Evolutionary conservation across 2,888 invertebrate species (phyloP).

Genomic region (Eupeodes latifasciatus): DNA sequence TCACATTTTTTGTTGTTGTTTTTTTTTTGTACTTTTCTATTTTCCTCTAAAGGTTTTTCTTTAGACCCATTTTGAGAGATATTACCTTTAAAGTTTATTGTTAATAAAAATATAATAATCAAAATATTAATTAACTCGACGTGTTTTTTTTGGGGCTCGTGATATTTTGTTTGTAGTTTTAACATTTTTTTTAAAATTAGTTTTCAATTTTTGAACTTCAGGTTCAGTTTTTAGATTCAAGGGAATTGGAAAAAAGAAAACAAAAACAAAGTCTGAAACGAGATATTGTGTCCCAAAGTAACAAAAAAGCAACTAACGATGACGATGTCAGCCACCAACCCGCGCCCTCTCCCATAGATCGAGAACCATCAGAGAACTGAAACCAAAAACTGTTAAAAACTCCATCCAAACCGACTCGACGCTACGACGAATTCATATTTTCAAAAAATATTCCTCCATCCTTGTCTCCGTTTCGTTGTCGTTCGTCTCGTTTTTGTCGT

Average conservation of each 20-base stretch:
- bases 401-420: constrained; percentile 31
- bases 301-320: constrained; percentile 36
- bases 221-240: neutral
- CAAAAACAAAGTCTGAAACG: neutral
- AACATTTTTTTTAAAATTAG: neutral
- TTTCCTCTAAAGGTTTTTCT: constrained; percentile 8
- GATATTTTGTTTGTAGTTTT: too few relatives aligned
- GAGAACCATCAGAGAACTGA: constrained; percentile 33
- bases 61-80: constrained; percentile 16
- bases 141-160: too few relatives aligned
- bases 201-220: neutral
- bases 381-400: constrained; percentile 54
- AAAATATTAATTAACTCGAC: too few relatives aligned
- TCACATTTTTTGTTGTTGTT: constrained; percentile 48
- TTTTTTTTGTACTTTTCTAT: neutral
- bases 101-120: too few relatives aligned
- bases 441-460: constrained; percentile 6
- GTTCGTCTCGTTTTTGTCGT: neutral
- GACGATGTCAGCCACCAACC: constrained; percentile 5
- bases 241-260: neutral
- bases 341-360: too few relatives aligned
- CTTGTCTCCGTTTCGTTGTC: neutral
- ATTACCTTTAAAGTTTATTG: constrained; percentile 42
- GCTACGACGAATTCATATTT: constrained; percentile 59
- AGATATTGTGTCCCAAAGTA: constrained; percentile 12